These are phyloP conservation scores for Eubasilissa regina DNA, from an alignment of 1,140 invertebrate species.

Conservation along the genomic window DNA sequence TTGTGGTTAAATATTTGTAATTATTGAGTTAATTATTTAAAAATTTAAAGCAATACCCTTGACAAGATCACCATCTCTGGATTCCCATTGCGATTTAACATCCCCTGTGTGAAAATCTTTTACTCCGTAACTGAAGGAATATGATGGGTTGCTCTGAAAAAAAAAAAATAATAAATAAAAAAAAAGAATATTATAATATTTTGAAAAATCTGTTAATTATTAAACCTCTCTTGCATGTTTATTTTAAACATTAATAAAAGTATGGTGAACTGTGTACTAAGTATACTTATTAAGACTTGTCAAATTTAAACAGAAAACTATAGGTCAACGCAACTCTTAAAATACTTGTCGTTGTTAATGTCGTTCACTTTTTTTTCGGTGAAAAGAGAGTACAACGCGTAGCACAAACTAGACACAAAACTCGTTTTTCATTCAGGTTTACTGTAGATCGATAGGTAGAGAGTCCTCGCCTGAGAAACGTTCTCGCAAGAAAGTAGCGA, in stretches of 20 bases:
- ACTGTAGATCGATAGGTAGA: neutral
- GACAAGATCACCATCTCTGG: slow-evolving; percentile 76
- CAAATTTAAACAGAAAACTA: too few species aligned
- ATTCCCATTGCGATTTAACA: slow-evolving; percentile 79
- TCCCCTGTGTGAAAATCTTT: slow-evolving; percentile 83
- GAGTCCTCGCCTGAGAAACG: slow-evolving; percentile 15
- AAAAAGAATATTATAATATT: too few species aligned
- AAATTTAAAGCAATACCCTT: slow-evolving; percentile 68
- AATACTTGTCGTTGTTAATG: too few species aligned
- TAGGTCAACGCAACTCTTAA: too few species aligned
- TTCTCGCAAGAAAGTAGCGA: slow-evolving; percentile 35
- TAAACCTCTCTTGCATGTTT: neutral
- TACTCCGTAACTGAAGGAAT: slow-evolving; percentile 83
- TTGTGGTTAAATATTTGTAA: neutral
- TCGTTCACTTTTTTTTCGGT: neutral
- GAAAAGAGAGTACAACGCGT: slow-evolving; percentile 47
- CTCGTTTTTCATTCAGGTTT: slow-evolving; percentile 37
- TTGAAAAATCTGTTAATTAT: neutral
- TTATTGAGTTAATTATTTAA: neutral
- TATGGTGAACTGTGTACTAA: too few species aligned
- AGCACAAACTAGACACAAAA: slow-evolving; percentile 18
- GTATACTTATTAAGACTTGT: too few species aligned
- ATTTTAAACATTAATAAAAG: too few species aligned
- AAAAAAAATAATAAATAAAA: neutral
- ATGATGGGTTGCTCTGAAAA: slow-evolving; percentile 74